phyloP scores from a whole-genome alignment of 2,888 invertebrate species.

The Cecidostiba fungosa region DNA sequence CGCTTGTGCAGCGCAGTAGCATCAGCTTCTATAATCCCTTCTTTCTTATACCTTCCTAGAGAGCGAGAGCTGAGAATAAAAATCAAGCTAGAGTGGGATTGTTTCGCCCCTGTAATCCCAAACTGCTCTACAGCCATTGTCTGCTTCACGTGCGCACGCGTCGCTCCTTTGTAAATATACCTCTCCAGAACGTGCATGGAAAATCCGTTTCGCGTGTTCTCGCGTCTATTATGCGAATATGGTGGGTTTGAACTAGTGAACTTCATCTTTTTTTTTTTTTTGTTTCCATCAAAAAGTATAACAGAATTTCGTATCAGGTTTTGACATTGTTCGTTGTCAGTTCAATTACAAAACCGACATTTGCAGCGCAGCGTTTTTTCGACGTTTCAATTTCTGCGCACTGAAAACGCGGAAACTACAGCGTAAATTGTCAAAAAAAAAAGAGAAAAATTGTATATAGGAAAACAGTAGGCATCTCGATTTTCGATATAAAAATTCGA shows the following conservation, averaged over 20 bases:
- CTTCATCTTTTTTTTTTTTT: too few relatives aligned
- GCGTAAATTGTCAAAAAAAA: neutral
- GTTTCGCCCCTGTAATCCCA: slow-evolving; percentile 22
- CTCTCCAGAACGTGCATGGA: slow-evolving; percentile 20
- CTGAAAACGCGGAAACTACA: neutral
- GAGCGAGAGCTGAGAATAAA: neutral
- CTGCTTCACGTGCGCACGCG: slow-evolving; percentile 34
- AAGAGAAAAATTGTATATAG: neutral
- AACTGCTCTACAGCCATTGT: slow-evolving; percentile 41
- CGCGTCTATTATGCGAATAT: neutral
- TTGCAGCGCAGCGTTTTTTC: neutral
- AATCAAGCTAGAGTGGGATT: slow-evolving; percentile 2
- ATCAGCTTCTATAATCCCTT: neutral
- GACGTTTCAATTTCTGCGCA: neutral
- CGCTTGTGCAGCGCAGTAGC: neutral
- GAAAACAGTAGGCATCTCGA: neutral
- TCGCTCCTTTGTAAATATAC: slow-evolving; percentile 21
- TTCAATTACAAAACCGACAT: neutral
- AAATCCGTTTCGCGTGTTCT: slow-evolving; percentile 51
- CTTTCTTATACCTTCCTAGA: slow-evolving; percentile 1
- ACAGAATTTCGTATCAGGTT: neutral
- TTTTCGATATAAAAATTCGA: neutral
- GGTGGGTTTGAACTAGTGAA: neutral
- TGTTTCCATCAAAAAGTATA: neutral
- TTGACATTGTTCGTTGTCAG: neutral